Base-by-base conservation (phyloP, 2,113 vertebrate genomes). In the Dicrurus megarhynchus region DNA sequence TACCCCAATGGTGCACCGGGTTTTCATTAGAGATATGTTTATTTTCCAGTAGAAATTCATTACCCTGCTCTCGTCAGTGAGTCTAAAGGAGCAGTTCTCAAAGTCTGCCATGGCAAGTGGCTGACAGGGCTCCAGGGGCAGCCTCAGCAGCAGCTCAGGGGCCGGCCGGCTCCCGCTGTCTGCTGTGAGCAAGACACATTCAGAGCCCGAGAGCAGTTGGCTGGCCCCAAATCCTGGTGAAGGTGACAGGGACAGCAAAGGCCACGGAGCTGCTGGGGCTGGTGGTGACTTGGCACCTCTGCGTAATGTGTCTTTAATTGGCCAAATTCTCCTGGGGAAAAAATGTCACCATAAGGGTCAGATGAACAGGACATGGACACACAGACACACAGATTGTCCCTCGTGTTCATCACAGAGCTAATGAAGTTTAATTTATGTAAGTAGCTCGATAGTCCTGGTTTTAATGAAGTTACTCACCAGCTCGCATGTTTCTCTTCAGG, bases 31-130 rank as follows among this genome's bases (percentile, higher is more conserved):
- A 75, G 56, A 78, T n/a, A 59, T 81, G 91, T 90, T 94, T 95
- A 82, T 92, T 95, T 96, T 91, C 69, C 80, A 92, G 84, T 81
- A 95, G 80, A 95, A 95, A 90, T 91, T 68, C 73, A 78, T 95
- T 78, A 60, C 73, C 32, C 84, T 60, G 73, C 86, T 92, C 83
- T 96, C 24, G 0, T 74, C 87, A 92, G 65, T 46, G 78, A 60
- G 76, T 71, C 87, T 81, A 27, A 87, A 79, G 81, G 73, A 96
- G 60, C 4, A 2, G 81, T 75, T 91, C 89, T 68, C 89, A 75
- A 60, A 86, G 64, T 61, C 27, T 89, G 80, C 81, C 84, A 89
- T 5, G 11, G 84, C 89, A 91, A 96, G 93, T 75, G 87, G 60
- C 85, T 96, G 96, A 89, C 81, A 49, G 47, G 35, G 68, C 24